Evolutionary conservation across 1,140 invertebrate species (phyloP).

Genomic region (Aradophagus sp.): DNA sequence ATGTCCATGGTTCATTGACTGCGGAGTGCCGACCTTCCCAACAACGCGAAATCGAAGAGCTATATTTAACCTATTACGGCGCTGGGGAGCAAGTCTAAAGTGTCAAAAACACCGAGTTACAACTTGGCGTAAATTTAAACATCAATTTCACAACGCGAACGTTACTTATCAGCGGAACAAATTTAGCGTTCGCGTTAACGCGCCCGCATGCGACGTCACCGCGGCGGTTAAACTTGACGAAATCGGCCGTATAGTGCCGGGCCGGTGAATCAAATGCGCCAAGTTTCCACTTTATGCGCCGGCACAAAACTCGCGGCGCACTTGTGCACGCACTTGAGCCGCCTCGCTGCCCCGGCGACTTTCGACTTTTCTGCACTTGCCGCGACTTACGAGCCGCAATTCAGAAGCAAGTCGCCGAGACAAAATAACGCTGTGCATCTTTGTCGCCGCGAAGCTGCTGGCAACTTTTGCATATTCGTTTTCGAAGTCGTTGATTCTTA

Average conservation of each 20-base stretch:
- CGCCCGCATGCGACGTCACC: not conserved
- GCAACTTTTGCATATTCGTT: too few relatives aligned
- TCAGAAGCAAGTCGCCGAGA: conserved; percentile 1
- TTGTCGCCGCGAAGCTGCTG: too few relatives aligned
- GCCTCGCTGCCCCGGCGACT: not conserved
- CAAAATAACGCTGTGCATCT: not conserved
- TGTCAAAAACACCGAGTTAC: conserved; percentile 35
- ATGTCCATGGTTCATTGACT: conserved; percentile 44
- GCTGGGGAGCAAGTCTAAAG: conserved; percentile 4
- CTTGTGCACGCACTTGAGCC: conserved; percentile 6
- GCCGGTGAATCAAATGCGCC: conserved; percentile 26
- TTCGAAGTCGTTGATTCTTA: too few relatives aligned
- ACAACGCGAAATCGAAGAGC: conserved; percentile 33
- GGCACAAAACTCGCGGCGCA: conserved; percentile 20
- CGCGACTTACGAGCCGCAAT: conserved; percentile 3
- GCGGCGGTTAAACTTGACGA: conserved; percentile 10
- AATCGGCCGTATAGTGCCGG: conserved; percentile 24
- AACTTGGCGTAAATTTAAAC: conserved; percentile 31
- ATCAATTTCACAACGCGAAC: conserved; percentile 25
- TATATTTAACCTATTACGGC: conserved; percentile 42
- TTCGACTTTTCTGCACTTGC: conserved; percentile 7
- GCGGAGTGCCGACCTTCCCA: conserved; percentile 34
- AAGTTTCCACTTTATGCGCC: conserved; percentile 17
- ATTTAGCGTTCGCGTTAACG: conserved; percentile 13
- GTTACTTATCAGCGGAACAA: too few relatives aligned